Evolutionary conservation across 2,113 vertebrate genomes (phyloP), one percentile per base, ranked within the genome.

Genomic region (Buteo buteo): DNA sequence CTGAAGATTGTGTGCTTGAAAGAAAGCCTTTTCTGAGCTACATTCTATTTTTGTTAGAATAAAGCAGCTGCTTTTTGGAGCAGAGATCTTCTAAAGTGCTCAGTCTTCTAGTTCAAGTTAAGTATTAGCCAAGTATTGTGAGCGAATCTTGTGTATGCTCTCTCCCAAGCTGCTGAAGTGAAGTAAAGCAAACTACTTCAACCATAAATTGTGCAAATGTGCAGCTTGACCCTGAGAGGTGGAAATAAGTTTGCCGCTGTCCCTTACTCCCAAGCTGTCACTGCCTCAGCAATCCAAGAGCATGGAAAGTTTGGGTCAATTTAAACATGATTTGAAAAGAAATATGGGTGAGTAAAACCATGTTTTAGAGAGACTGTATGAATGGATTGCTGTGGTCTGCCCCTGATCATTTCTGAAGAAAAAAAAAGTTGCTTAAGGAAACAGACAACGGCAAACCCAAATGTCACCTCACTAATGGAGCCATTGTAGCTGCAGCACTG

Each of bases 61-160:
- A 95, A 97, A 96, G 91, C 97, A 97, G 95, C 97, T 97, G 95
- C 82, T 86, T 96, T 96, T 94, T 91, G 76, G 92, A 94, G 73
- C 83, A 73, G 70, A 96, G 84, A 95, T 95, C 61, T 97, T 96
- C 83, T 96, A 84, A 91, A 94, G 95, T 94, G 73, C 70, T 95
- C 81, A 93, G 0, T 95, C 81, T 94, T 90, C 65, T 89, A 52
- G 84, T 87, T 93, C 88, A 87, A 94, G 72, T 91, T 76, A 82
- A 91, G 82, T 81, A 59, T 84, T 86, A 88, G 47, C 67, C 52
- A 88, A 88, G 74, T 82, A 94, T 76, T 72, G 26, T 78, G 83
- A 92, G 40, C 19, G 25, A 72, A 93, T 93, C 86, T 87, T 61
- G 61, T 72, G 58, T 64, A 4, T 40, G 52, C 54, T 84, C 82